These are phyloP conservation scores for Neolamprologus tretocephalus DNA, from an alignment of 2,113 vertebrate species.

Conservation along the genomic window DNA sequence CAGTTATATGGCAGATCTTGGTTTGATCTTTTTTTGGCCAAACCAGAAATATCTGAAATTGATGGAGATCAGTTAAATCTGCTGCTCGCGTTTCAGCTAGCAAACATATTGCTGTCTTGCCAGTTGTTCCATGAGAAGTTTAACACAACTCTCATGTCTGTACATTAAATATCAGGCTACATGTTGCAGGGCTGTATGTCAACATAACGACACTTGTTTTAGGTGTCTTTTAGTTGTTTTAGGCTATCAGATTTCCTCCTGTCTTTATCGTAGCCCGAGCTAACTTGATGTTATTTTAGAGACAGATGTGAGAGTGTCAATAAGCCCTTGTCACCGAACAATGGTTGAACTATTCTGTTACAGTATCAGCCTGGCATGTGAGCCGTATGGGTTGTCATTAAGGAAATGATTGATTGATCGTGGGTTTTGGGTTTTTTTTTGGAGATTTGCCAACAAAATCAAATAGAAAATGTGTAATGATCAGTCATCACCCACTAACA, in stretches of 20 bases:
- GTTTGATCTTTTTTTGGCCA: neutral
- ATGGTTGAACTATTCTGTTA: neutral
- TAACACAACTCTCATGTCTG: neutral
- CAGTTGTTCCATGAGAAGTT: neutral
- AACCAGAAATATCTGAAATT: neutral
- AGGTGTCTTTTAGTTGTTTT: neutral
- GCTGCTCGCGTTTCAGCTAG: neutral
- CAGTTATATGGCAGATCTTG: neutral
- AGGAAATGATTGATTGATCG: neutral
- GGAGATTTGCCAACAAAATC: neutral
- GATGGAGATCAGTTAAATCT: neutral
- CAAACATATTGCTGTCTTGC: neutral
- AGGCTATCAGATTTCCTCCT: neutral
- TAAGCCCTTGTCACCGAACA: neutral
- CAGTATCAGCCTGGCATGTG: neutral
- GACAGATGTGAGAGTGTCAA: neutral
- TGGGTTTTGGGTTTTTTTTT: rapidly evolving
- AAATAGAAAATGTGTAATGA: neutral
- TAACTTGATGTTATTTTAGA: neutral
- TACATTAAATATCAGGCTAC: neutral
- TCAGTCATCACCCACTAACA: neutral
- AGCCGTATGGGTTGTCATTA: neutral
- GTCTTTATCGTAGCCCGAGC: neutral
- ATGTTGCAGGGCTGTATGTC: neutral
- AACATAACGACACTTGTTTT: neutral